Conservation (phyloP, 2,888 invertebrate species). For the Desoria tigrina region DNA sequence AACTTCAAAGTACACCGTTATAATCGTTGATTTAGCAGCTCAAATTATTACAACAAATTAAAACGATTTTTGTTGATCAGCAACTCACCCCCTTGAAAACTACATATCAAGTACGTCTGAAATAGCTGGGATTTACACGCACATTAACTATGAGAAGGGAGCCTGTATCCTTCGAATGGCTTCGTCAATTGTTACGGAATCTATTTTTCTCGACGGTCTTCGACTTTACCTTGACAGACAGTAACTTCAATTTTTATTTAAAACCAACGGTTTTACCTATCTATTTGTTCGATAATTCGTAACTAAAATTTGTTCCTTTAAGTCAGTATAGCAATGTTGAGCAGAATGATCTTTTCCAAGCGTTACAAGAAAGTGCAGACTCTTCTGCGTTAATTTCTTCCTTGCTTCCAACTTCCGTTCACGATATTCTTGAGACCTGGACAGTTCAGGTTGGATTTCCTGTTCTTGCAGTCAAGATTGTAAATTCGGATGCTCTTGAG, state of each 20-base stretch:
- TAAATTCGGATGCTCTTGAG: slow-evolving; percentile 10
- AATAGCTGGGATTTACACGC: slow-evolving; percentile 42
- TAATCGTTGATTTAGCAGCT: too few species aligned
- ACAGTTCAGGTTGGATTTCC: slow-evolving; percentile 57
- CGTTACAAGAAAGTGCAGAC: slow-evolving; percentile 31
- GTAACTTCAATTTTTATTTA: too few species aligned
- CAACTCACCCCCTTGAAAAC: slow-evolving; percentile 42
- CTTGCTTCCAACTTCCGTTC: slow-evolving; percentile 40
- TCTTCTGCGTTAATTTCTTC: slow-evolving; percentile 21
- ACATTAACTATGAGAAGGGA: slow-evolving; percentile 45
- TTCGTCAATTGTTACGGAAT: slow-evolving; percentile 37
- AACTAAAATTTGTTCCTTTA: background rate
- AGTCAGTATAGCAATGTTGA: slow-evolving; percentile 36
- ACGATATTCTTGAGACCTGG: slow-evolving; percentile 58
- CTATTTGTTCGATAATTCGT: background rate
- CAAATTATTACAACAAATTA: too few species aligned
- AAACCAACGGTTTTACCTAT: background rate
- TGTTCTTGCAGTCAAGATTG: slow-evolving; percentile 51
- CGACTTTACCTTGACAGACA: slow-evolving; percentile 33
- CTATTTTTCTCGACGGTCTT: slow-evolving; percentile 33
- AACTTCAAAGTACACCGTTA: too few species aligned
- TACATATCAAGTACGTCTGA: slow-evolving; percentile 31
- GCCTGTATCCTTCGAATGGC: slow-evolving; percentile 45
- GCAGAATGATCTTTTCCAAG: slow-evolving; percentile 43
- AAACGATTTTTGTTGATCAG: too few species aligned